phyloP scores from a whole-genome alignment of 23 tunicate species.

The Phallusia fumigata region DNA sequence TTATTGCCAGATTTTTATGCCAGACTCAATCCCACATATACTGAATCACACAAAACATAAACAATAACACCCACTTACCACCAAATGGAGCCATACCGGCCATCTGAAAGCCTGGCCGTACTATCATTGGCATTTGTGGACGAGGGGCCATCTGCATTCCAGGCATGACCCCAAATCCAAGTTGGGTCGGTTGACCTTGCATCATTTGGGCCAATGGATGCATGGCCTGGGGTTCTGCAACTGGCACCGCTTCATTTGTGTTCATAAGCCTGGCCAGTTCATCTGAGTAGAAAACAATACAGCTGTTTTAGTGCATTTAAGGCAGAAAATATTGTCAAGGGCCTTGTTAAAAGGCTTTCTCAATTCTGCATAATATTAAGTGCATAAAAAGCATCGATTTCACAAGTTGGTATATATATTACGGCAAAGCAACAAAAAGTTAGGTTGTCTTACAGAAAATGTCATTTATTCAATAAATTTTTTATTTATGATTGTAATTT shows the following conservation, averaged over 20 bases:
- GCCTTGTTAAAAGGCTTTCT: no score
- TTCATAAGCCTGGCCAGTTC: neutral
- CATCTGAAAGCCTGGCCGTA: conserved; percentile 70
- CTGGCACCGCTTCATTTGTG: neutral
- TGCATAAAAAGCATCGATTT: no score
- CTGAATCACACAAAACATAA: no score
- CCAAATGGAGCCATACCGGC: conserved; percentile 62
- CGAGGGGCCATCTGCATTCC: conserved; percentile 35
- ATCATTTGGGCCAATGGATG: neutral
- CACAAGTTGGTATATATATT: no score
- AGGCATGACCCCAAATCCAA: neutral
- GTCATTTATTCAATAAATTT: no score
- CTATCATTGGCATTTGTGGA: conserved; percentile 62
- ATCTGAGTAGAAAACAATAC: neutral
- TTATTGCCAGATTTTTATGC: no score
- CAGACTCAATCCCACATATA: no score
- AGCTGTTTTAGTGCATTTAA: neutral
- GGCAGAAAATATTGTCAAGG: no score
- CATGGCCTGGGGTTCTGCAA: conserved; percentile 2
- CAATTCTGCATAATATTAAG: no score
- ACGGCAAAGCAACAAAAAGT: no score
- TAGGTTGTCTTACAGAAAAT: no score
- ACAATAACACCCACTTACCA: neutral
- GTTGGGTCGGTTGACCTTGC: conserved; percentile 4
- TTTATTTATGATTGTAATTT: no score